phyloP scores from a whole-genome alignment of 2,888 invertebrate genomes.

The Melinopterus prodromus region DNA sequence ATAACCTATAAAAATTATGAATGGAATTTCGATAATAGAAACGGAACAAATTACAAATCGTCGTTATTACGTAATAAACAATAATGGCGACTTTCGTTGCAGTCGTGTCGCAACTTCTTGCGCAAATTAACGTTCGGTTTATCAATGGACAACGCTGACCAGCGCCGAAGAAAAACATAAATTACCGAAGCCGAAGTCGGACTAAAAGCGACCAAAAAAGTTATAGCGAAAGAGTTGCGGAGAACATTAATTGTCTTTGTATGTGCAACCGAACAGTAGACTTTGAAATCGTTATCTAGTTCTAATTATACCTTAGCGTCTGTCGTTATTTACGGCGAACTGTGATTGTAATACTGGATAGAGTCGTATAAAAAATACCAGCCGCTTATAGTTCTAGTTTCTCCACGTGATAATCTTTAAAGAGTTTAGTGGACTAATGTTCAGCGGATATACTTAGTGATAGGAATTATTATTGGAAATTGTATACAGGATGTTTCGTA shows the following conservation, averaged over 20 bases:
- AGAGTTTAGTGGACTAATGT: background rate
- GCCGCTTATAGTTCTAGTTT: background rate
- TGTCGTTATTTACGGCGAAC: background rate
- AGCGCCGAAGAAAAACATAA: background rate
- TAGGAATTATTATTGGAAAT: too few species aligned
- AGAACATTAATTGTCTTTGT: background rate
- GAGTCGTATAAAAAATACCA: background rate
- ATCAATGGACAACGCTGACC: background rate
- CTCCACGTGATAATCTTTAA: background rate
- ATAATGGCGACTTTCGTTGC: background rate
- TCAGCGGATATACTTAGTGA: background rate
- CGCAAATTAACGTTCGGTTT: background rate
- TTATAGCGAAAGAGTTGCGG: background rate
- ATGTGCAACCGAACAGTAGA: slow-evolving; percentile 4
- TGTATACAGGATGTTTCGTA: too few species aligned
- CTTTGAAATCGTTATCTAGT: background rate
- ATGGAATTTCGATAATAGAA: background rate
- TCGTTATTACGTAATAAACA: background rate
- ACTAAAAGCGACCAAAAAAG: background rate
- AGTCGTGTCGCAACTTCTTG: background rate
- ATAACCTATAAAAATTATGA: background rate
- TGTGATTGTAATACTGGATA: background rate
- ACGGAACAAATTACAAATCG: background rate
- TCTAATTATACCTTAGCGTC: background rate
- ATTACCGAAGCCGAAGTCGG: background rate